These are phyloP conservation scores for Ciconia nigra DNA, from an alignment of 2,797 vertebrate genomes.

Conservation along the genomic window DNA sequence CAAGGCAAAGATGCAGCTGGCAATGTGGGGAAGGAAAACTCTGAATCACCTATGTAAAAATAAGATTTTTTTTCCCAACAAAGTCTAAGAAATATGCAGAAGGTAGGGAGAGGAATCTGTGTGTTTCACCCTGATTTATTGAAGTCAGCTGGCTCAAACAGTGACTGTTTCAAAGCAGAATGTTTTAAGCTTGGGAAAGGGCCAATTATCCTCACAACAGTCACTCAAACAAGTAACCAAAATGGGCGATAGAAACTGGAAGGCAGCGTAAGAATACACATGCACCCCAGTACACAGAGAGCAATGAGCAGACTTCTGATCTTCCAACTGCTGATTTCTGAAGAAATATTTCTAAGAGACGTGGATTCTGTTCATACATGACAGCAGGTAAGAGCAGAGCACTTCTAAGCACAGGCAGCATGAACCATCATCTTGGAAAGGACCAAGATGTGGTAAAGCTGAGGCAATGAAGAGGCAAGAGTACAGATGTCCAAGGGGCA, in stretches of 20 bases:
- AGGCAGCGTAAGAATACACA: background rate
- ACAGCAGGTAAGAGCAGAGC: background rate
- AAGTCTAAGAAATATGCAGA: background rate
- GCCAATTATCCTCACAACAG: background rate
- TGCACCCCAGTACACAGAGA: background rate
- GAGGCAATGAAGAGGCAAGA: background rate
- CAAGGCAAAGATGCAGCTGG: background rate
- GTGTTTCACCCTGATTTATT: background rate
- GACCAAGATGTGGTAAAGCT: background rate
- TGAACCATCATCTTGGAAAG: background rate
- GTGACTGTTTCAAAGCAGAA: background rate
- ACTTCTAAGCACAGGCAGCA: background rate
- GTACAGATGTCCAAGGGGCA: fast-evolving
- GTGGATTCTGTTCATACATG: background rate
- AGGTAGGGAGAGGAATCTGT: background rate
- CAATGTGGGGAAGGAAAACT: background rate
- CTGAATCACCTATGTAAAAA: background rate
- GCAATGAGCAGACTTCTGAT: background rate
- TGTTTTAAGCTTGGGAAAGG: background rate
- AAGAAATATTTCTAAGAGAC: background rate
- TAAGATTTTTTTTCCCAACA: fast-evolving
- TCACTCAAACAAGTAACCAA: background rate
- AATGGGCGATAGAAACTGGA: background rate
- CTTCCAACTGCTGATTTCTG: background rate
- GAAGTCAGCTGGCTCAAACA: background rate